These are phyloP conservation scores for Hippocampus abdominalis DNA, from an alignment of 2,113 vertebrate species.

Conservation along the genomic window DNA sequence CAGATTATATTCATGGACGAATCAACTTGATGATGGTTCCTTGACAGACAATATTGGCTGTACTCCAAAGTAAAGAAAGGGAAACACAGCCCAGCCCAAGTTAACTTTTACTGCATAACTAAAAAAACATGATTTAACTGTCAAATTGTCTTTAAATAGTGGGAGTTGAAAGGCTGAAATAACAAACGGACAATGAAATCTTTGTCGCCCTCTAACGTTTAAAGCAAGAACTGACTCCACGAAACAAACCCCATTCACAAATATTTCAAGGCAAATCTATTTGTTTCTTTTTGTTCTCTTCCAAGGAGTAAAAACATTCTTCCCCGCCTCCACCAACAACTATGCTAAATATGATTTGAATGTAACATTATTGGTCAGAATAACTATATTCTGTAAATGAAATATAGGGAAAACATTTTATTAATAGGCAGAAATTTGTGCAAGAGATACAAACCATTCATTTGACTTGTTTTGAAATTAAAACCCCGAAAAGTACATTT, in stretches of 20 bases:
- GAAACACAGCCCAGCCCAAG: background rate
- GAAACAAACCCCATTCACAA: constrained; percentile 41
- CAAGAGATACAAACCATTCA: background rate
- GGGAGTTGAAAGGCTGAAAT: constrained; percentile 20
- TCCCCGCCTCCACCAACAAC: background rate
- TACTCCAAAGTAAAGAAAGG: background rate
- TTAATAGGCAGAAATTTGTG: background rate
- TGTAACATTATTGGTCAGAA: background rate
- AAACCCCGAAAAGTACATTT: constrained; percentile 42
- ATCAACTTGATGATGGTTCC: constrained; percentile 29
- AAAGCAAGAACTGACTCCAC: constrained; percentile 24
- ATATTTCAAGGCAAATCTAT: constrained; percentile 28
- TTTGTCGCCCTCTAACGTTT: constrained; percentile 57
- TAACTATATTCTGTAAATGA: background rate
- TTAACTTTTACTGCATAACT: constrained; percentile 13
- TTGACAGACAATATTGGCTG: constrained; percentile 24
- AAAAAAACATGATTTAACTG: background rate
- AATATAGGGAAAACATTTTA: background rate
- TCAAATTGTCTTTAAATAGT: constrained; percentile 10
- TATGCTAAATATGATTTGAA: background rate
- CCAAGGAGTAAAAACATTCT: background rate
- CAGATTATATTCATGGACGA: constrained; percentile 40
- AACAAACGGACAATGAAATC: constrained; percentile 25
- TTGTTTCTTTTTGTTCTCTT: background rate
- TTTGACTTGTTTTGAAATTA: background rate